A percentile compares a stretch with the other conserved stretches of the same genome.
phyloP scores from a whole-genome alignment of 2,113 vertebrate genomes.

The Aspidoscelis tigris region DNA sequence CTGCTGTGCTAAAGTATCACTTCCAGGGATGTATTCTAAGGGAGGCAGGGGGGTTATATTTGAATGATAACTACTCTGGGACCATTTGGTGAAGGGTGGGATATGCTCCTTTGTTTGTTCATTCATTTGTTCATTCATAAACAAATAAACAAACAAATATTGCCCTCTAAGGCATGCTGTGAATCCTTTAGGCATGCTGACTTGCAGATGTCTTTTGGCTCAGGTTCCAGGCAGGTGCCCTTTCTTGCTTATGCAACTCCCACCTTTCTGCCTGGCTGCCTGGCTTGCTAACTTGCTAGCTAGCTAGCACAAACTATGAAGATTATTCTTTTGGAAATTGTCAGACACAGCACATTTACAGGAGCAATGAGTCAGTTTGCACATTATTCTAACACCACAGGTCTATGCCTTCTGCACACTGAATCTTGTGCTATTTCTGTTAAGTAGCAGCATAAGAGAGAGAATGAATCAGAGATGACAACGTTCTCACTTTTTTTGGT shows the following conservation, averaged over 20 bases:
- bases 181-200: too few relatives aligned
- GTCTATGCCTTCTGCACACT: background rate
- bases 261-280: background rate
- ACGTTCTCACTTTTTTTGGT: slow-evolving; percentile 14
- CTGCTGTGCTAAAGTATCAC: too few relatives aligned
- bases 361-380: background rate
- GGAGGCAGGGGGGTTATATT: too few relatives aligned
- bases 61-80: too few relatives aligned
- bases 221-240: background rate
- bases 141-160: too few relatives aligned
- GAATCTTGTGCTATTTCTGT: background rate
- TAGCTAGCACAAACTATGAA: background rate
- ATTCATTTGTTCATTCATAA: too few relatives aligned
- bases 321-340: background rate
- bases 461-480: background rate
- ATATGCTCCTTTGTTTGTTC: too few relatives aligned
- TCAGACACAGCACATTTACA: background rate
- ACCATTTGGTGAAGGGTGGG: too few relatives aligned
- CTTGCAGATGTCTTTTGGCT: background rate
- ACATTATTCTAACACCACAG: background rate
- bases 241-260: background rate
- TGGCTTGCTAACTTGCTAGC: background rate
- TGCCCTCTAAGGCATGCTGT: too few relatives aligned
- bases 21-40: too few relatives aligned
- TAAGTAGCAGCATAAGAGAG: background rate